Percentiles rank a stretch among this genome's conserved stretches.
These are phyloP conservation scores for Vesta saturnalis DNA, from an alignment of 2,888 invertebrate species.

Conservation along the genomic window DNA sequence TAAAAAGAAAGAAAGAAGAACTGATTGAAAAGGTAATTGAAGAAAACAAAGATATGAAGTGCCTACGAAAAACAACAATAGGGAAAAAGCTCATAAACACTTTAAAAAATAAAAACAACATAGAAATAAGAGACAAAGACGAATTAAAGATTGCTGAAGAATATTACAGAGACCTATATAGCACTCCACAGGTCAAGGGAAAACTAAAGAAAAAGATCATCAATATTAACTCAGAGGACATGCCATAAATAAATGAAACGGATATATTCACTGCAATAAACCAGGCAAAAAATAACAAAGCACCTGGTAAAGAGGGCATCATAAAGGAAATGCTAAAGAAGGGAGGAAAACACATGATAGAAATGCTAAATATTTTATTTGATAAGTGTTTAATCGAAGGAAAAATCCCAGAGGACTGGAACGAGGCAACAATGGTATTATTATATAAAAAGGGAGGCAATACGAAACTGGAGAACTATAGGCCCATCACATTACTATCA, in stretches of 20 bases:
- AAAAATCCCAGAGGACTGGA: neutral
- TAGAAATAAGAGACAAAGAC: neutral
- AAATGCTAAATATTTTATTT: neutral
- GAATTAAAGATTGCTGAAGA: too few species aligned
- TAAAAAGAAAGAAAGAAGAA: neutral
- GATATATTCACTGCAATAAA: slow-evolving; percentile 13
- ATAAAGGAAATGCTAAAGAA: neutral
- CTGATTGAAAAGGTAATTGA: too few species aligned
- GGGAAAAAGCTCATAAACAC: neutral
- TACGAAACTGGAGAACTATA: too few species aligned
- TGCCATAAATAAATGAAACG: slow-evolving; percentile 6
- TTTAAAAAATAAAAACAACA: neutral
- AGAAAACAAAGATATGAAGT: too few species aligned
- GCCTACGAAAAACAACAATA: too few species aligned
- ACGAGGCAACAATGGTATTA: too few species aligned
- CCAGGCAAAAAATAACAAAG: slow-evolving; percentile 8
- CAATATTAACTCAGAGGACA: too few species aligned
- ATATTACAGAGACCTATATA: too few species aligned
- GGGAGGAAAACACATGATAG: neutral
- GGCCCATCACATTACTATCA: too few species aligned
- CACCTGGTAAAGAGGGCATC: too few species aligned
- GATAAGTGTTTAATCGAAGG: slow-evolving; percentile 6
- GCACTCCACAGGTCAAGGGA: too few species aligned
- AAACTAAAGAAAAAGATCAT: too few species aligned
- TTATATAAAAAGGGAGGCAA: slow-evolving; percentile 8